phyloP scores from a whole-genome alignment of 2,888 invertebrate genomes.

The Drosophila niveifrons region DNA sequence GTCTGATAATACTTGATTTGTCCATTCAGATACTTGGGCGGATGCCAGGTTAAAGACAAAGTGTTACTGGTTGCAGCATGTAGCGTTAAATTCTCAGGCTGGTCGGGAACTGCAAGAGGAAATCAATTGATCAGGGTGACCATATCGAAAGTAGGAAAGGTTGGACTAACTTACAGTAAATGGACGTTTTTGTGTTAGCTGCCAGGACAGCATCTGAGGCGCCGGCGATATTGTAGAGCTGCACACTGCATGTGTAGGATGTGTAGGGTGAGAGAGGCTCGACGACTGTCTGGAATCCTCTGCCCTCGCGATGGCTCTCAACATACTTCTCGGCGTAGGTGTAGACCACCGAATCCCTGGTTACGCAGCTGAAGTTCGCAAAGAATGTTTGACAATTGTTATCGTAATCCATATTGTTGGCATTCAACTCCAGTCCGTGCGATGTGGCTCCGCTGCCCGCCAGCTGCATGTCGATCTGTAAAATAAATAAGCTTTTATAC shows the following conservation, averaged over 20 bases:
- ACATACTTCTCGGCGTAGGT: conserved; percentile 72
- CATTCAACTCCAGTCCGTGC: conserved; percentile 77
- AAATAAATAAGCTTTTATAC: neutral
- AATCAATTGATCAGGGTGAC: neutral
- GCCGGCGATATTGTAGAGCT: conserved; percentile 82
- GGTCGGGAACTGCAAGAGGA: conserved; percentile 79
- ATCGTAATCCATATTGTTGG: conserved; percentile 70
- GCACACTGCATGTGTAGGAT: conserved; percentile 74
- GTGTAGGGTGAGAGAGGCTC: conserved; percentile 81
- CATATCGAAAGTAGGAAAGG: neutral
- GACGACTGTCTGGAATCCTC: conserved; percentile 78
- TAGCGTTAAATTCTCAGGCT: conserved; percentile 66
- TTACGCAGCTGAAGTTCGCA: conserved; percentile 77
- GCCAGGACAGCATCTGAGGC: conserved; percentile 33
- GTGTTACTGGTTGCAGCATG: conserved; percentile 49
- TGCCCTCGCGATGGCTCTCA: conserved; percentile 71
- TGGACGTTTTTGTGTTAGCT: conserved; percentile 40
- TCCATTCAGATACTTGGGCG: conserved; percentile 80
- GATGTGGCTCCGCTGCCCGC: conserved; percentile 46
- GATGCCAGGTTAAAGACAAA: conserved; percentile 74
- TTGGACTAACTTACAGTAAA: conserved; percentile 70
- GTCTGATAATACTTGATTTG: conserved; percentile 80
- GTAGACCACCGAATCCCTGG: conserved; percentile 44
- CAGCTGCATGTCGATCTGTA: conserved; percentile 45
- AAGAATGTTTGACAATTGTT: conserved; percentile 83